Evolutionary conservation across 2,888 invertebrate species (phyloP), one percentile per base, ranked within the genome.

Genomic region (Onthophagus sagittarius): DNA sequence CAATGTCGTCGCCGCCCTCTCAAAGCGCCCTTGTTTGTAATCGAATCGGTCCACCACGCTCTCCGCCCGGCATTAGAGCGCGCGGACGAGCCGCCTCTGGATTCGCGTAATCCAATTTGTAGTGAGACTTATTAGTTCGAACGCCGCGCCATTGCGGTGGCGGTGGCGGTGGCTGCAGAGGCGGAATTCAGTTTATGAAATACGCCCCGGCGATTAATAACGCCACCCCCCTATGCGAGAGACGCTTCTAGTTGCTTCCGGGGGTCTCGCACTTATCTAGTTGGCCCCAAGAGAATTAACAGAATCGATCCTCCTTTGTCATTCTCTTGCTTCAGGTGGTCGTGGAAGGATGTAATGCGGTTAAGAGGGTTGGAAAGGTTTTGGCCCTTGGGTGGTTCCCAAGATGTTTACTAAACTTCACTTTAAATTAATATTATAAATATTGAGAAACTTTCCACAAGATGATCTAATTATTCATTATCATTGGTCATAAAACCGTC

Each of bases 51-150:
- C 82, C 73, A 76, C 82, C 78, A 79, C 80, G 85, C 84, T 85
- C 83, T 84, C 84, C 82, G 81, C 81, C 80, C 82, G 81, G 83
- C 82, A 84, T 84, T 85, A 84, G 83, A 81, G 78, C 82, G 82
- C 83, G 83, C 82, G 79, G 82, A 83, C 83, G 83, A 84, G 84
- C 84, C 84, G 84, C 84, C 85, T 83, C 82, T 81, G 83, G 83
- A 82, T 83, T 81, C 82, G 67, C 76, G 83, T 84, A 85, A 85
- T 84, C 85, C 83, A 85, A 85, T 85, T 85, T 84, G 84, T 84
- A 85, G 83, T 84, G 85, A 85, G 84, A 84, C 84, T 85, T 84
- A 85, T 85, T 84, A 85, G 85, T 84, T 85, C 83, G 83, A 82
- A 83, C 82, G 67, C 67, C 32, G 32, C 67, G 67, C 67, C 32